Evolutionary conservation across 2,797 vertebrate genomes (phyloP).

Genomic region (Picus viridis): DNA sequence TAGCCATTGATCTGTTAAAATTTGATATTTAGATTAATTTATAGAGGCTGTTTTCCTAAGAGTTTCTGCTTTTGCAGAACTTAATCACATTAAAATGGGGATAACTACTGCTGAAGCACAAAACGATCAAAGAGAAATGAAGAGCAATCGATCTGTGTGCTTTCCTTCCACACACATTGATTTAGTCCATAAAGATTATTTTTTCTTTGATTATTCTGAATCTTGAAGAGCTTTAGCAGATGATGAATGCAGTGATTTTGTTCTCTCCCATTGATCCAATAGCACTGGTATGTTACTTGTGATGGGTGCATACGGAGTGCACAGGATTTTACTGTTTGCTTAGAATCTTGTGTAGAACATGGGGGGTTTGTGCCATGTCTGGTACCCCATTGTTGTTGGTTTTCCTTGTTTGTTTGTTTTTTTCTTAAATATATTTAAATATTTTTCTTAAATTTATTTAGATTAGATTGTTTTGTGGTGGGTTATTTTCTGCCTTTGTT

Average conservation of each 20-base stretch:
- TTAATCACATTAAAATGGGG: not conserved
- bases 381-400: not conserved
- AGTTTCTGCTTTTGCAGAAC: not conserved
- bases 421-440: too few relatives aligned
- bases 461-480: too few relatives aligned
- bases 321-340: not conserved
- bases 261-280: not conserved
- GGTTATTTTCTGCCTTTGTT: not conserved
- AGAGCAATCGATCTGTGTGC: not conserved
- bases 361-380: not conserved
- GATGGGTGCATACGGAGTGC: not conserved
- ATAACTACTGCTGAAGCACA: not conserved
- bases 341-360: not conserved
- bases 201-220: not conserved
- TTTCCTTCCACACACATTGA: not conserved
- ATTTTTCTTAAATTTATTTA: too few relatives aligned
- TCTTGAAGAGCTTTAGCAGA: not conserved
- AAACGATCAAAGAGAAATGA: not conserved
- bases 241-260: not conserved
- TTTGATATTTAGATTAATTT: not conserved
- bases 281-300: not conserved
- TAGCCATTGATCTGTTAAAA: not conserved
- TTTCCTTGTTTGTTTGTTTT: too few relatives aligned
- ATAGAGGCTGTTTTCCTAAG: not conserved
- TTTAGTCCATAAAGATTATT: not conserved